Evolutionary conservation across 2,113 vertebrate genomes (phyloP).

Genomic region (Datnioides undecimradiatus): DNA sequence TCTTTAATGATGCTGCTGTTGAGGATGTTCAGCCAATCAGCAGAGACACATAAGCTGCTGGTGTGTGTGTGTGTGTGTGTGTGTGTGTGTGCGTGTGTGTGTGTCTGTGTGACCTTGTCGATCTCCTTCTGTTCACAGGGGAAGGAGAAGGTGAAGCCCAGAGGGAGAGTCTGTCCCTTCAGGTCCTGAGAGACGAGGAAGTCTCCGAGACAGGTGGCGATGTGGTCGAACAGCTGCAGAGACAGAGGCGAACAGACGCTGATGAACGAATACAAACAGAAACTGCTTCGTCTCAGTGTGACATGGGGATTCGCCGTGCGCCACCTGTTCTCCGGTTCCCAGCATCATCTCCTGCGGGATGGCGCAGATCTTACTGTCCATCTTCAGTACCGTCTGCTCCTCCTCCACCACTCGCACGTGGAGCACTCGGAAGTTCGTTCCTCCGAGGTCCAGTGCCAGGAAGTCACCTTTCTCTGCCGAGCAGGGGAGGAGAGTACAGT

Average conservation of each 20-base stretch:
- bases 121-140: constrained; percentile 85
- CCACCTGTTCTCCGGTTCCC: constrained; percentile 86
- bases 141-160: constrained; percentile 92
- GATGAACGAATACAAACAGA: too few species aligned
- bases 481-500: too few species aligned
- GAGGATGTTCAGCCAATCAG: too few species aligned
- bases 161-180: constrained; percentile 68
- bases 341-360: constrained; percentile 80
- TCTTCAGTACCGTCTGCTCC: constrained; percentile 70
- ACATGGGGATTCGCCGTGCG: not conserved
- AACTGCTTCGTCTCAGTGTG: too few species aligned
- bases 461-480: constrained; percentile 88
- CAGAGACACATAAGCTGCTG: too few species aligned
- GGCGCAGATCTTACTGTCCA: constrained; percentile 83
- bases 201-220: constrained; percentile 81
- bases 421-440: constrained; percentile 92
- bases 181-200: constrained; percentile 80
- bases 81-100: not conserved
- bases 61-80: not conserved
- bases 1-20: too few species aligned
- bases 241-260: not conserved
- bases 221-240: constrained; percentile 89
- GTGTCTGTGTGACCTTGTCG: constrained; percentile 85
- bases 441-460: constrained; percentile 90
- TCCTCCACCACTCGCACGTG: constrained; percentile 80